These are phyloP conservation scores for Prosopocoilus inquinatus DNA, from an alignment of 2,888 invertebrate genomes.

Conservation along the genomic window DNA sequence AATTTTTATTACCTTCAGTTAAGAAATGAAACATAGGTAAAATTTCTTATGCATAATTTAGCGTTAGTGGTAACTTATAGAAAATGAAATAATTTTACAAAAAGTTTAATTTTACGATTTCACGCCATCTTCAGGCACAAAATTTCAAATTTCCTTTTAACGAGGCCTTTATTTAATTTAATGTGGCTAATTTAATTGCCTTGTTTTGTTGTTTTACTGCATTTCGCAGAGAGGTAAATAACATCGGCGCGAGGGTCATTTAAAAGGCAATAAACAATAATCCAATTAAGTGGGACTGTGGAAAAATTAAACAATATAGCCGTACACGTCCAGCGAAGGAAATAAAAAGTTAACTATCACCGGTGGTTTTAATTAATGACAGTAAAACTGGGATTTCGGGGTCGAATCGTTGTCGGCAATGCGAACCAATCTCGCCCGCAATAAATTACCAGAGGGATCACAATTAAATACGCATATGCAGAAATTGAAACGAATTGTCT, in stretches of 20 bases:
- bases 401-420: constrained; percentile 23
- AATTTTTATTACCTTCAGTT: too few species aligned
- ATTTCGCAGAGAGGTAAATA: constrained; percentile 3
- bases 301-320: constrained; percentile 22
- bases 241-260: constrained; percentile 14
- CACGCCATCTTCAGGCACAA: neutral
- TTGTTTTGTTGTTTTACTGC: constrained; percentile 13
- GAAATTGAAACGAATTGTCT: constrained; percentile 44
- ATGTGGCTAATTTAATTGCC: constrained; percentile 5
- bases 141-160: neutral
- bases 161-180: too few species aligned
- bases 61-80: too few species aligned
- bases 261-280: constrained; percentile 23
- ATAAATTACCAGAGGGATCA: constrained; percentile 46
- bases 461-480: constrained; percentile 50
- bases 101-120: neutral
- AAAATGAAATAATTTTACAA: too few species aligned
- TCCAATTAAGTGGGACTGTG: constrained; percentile 21
- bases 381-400: constrained; percentile 46
- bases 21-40: too few species aligned
- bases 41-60: too few species aligned
- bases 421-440: constrained; percentile 43
- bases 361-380: constrained; percentile 48
- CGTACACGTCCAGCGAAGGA: constrained; percentile 28
- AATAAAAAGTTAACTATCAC: constrained; percentile 47